phyloP scores from a whole-genome alignment of 1,140 invertebrate species.

The Macrosteles quadrilineatus region DNA sequence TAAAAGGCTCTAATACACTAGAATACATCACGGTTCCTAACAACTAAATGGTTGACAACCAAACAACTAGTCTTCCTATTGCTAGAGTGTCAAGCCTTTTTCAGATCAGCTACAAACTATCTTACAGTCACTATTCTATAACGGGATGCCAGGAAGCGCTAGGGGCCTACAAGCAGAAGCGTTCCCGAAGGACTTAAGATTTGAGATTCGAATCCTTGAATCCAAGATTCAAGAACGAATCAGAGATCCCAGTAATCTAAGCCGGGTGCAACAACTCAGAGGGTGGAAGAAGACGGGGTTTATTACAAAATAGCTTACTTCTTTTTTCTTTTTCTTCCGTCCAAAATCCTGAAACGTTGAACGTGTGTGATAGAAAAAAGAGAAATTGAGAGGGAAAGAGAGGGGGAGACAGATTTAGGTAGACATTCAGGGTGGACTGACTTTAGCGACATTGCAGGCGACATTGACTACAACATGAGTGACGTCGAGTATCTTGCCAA shows the following conservation, averaged over 20 bases:
- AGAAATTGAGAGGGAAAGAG: constrained; percentile 39
- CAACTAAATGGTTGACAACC: too few relatives aligned
- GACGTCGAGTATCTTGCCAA: background rate
- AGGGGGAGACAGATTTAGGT: constrained; percentile 18
- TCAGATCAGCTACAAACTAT: too few relatives aligned
- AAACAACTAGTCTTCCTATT: too few relatives aligned
- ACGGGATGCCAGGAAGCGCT: constrained; percentile 1
- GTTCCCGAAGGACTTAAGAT: background rate
- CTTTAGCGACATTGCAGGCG: constrained; percentile 2
- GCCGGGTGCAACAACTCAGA: constrained; percentile 10
- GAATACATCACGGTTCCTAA: too few relatives aligned
- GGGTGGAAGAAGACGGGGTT: constrained; percentile 9
- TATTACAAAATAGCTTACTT: constrained; percentile 70
- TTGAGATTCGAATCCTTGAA: background rate
- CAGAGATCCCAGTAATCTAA: background rate
- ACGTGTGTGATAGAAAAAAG: constrained; percentile 48
- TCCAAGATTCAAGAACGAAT: too few relatives aligned
- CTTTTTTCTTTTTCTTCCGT: constrained; percentile 95
- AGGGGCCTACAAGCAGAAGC: constrained; percentile 6
- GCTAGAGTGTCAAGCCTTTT: too few relatives aligned
- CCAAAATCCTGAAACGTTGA: constrained; percentile 76
- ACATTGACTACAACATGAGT: constrained; percentile 22
- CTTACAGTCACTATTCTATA: background rate
- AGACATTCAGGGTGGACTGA: constrained; percentile 7
- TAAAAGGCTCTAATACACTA: too few relatives aligned